A percentile compares a stretch with the other conserved stretches of the same genome.
phyloP scores from a whole-genome alignment of 2,888 invertebrate genomes.

The Ichneumoninae sp. region DNA sequence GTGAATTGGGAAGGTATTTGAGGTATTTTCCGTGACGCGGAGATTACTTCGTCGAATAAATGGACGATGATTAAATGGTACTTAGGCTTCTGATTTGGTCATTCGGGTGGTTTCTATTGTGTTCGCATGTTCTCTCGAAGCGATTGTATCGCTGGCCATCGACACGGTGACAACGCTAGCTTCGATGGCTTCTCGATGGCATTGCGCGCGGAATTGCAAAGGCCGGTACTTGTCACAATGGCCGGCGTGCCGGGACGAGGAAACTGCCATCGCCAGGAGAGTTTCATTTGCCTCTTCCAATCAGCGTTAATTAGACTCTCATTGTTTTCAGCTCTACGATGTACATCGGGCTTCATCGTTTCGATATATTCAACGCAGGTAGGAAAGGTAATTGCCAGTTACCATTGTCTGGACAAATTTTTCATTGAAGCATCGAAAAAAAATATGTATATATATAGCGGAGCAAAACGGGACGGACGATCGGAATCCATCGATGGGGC shows the following conservation, averaged over 20 bases:
- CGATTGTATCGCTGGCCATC: conserved; percentile 56
- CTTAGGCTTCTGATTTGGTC: conserved; percentile 39
- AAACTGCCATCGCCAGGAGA: conserved; percentile 49
- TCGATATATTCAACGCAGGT: conserved; percentile 1
- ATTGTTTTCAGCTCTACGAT: conserved; percentile 46
- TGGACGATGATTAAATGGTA: conserved; percentile 34
- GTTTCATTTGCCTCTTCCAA: conserved; percentile 62
- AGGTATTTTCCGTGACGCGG: neutral
- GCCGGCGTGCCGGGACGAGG: conserved; percentile 38
- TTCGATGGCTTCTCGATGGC: conserved; percentile 2
- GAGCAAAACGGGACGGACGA: too few relatives aligned
- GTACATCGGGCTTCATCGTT: neutral
- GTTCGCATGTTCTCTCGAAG: conserved; percentile 36
- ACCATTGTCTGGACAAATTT: neutral
- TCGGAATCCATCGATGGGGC: too few relatives aligned
- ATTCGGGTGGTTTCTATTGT: conserved; percentile 38
- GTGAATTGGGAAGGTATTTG: neutral
- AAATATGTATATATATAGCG: too few relatives aligned
- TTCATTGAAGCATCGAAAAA: too few relatives aligned
- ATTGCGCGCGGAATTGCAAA: conserved; percentile 11
- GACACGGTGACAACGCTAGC: conserved; percentile 42
- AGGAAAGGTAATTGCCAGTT: conserved; percentile 20
- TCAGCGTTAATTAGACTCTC: conserved; percentile 62
- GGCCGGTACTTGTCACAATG: conserved; percentile 55
- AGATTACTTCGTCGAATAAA: conserved; percentile 12